Base-by-base conservation (phyloP, 2,888 invertebrate species). In the Drosophila kanekoi region DNA sequence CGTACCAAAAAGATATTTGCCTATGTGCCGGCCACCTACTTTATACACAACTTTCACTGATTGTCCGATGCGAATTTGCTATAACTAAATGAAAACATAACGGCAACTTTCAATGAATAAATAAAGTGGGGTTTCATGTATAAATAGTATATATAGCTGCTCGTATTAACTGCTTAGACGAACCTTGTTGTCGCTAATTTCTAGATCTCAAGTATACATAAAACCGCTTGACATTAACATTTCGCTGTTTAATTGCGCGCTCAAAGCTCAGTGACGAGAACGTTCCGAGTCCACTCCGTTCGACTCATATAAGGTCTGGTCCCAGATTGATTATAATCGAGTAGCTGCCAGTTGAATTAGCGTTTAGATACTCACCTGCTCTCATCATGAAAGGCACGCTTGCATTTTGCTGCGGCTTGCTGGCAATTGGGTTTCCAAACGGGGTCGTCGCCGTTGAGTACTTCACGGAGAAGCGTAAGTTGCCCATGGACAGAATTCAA, bases 1-100 rank as follows among this genome's bases (percentile, higher is more conserved):
- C 94, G 95, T 72, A 92, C 95, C 88, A 93, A 94, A 86, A 94
- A 93, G 82, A 93, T 95, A 40, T 95, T 95, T 81, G 93, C 94
- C 82, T 95, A 94, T 87, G 92, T 95, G 59, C 95, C 95, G 5
- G 95, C 94, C 0, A 72, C 51, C 3, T 82, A 72, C 35, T 47
- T 82, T 35, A 67, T 82, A 32, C 37, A 72, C 6, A 54, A 81
- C 40, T 82, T 81, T 18, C 74, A 82, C 28, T 81, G 43, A 65
- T 9, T 14, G 1, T 3, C 10, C 9, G 13, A 11, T 16, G 20
- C 1, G 9, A n/a, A 18, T 41, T 1, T 20, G 9, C 1, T 11
- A 13, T 1, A 41, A 18, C 11, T n/a, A 28, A 44, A 1, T 5
- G 20, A 6, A 16, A 6, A 4, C 28, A 8, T 28, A 28, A 28